Percentiles rank a stretch among this genome's conserved stretches.
These are phyloP conservation scores for Nemurella pictetii DNA, from an alignment of 2,888 invertebrate genomes.

Conservation along the genomic window DNA sequence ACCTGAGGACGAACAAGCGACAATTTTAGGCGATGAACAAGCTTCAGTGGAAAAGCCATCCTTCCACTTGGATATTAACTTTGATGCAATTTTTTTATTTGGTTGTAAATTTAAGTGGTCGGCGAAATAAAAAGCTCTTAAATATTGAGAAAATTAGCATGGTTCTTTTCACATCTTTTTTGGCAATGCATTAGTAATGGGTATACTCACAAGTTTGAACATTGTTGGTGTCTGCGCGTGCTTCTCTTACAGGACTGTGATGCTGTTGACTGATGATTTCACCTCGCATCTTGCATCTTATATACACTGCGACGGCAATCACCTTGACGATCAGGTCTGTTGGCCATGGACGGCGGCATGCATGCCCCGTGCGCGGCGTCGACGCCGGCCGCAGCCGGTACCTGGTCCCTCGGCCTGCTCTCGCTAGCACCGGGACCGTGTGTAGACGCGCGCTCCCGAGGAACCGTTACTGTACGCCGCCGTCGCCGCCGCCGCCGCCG, in stretches of 20 bases:
- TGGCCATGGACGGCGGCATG: conserved; percentile 32
- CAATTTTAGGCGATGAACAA: not conserved
- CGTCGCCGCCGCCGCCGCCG: no score
- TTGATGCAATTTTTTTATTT: not conserved
- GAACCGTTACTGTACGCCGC: not conserved
- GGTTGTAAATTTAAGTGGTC: no score
- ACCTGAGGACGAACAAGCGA: conserved; percentile 30
- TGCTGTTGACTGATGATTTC: conserved; percentile 16
- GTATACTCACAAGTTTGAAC: conserved; percentile 41
- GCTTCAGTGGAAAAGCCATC: not conserved
- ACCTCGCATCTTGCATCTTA: conserved; percentile 28
- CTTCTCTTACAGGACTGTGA: conserved; percentile 7
- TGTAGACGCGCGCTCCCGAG: not conserved
- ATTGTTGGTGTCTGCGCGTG: conserved; percentile 35
- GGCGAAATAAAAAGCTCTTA: not conserved
- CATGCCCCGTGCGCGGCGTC: not conserved
- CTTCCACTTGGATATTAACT: not conserved
- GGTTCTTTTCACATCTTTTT: not conserved
- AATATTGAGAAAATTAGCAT: not conserved
- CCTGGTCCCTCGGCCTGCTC: not conserved
- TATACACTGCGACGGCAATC: conserved; percentile 22
- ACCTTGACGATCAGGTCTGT: conserved; percentile 26
- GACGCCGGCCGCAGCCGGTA: not conserved
- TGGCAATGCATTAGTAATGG: not conserved
- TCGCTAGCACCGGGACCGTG: conserved; percentile 11